These are phyloP conservation scores for Platerodrilus igneus DNA, from an alignment of 2,888 invertebrate genomes.

Conservation along the genomic window DNA sequence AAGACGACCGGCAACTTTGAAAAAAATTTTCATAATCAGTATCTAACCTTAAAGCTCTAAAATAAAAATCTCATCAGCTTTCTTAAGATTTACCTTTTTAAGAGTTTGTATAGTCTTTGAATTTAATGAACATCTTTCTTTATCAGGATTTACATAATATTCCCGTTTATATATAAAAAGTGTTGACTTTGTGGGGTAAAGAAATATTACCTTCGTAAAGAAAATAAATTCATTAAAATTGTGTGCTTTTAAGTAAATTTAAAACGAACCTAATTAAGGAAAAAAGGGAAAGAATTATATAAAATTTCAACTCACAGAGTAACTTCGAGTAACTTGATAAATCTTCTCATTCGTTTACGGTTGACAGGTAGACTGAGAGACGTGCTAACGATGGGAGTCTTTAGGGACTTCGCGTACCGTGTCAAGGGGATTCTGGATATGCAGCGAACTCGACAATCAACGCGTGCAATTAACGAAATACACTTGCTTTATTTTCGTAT, in stretches of 20 bases:
- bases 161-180: conserved; percentile 35
- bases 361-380: conserved; percentile 25
- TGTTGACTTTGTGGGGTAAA: conserved; percentile 5
- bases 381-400: conserved; percentile 22
- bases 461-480: conserved; percentile 29
- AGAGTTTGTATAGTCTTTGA: conserved; percentile 36
- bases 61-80: conserved; percentile 32
- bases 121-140: conserved; percentile 44
- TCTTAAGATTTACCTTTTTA: conserved; percentile 41
- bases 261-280: conserved; percentile 18
- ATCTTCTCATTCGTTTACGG: conserved; percentile 22
- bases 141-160: conserved; percentile 42
- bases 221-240: conserved; percentile 20
- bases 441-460: conserved; percentile 27
- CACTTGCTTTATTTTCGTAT: conserved; percentile 22
- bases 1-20: conserved; percentile 6
- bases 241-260: conserved; percentile 12
- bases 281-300: conserved; percentile 16
- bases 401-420: conserved; percentile 16
- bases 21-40: conserved; percentile 17
- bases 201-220: conserved; percentile 7
- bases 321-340: conserved; percentile 14
- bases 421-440: conserved; percentile 19
- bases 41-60: conserved; percentile 18
- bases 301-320: conserved; percentile 9